A percentile compares a stretch with the other conserved stretches of the same genome.
phyloP scores from a whole-genome alignment of 2,113 vertebrate genomes.

The Ginglymostoma cirratum region DNA sequence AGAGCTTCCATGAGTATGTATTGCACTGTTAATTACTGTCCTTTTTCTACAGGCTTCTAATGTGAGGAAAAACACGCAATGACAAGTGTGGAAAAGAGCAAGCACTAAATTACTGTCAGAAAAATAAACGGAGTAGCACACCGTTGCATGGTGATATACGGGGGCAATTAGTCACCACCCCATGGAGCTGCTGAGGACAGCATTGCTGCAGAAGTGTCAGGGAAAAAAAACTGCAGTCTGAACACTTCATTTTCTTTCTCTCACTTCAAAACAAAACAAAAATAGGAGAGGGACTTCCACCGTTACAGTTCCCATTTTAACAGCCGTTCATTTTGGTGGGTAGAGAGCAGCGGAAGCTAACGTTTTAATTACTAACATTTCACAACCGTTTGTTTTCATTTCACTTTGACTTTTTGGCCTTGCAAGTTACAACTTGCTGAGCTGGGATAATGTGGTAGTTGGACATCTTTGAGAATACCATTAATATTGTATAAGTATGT shows the following conservation, averaged over 20 bases:
- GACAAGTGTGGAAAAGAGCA: conserved; percentile 99
- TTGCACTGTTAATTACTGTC: conserved; percentile 97
- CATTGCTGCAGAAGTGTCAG: conserved; percentile 62
- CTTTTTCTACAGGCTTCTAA: conserved; percentile 97
- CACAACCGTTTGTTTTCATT: not conserved
- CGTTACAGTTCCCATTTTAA: not conserved
- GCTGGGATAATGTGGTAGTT: not conserved
- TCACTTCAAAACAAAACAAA: conserved; percentile 50
- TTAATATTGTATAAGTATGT: not conserved
- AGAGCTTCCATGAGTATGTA: conserved; percentile 75
- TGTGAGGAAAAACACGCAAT: conserved; percentile 96
- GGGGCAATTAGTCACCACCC: conserved; percentile 99
- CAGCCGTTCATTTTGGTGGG: conserved; percentile 2
- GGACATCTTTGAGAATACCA: too few relatives aligned
- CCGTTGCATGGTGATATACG: conserved; percentile 88
- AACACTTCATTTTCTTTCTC: conserved; percentile 51
- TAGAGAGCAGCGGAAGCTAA: not conserved
- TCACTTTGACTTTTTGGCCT: not conserved
- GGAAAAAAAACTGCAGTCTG: conserved; percentile 42
- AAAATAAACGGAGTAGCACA: conserved; percentile 93
- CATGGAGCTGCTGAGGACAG: conserved; percentile 80
- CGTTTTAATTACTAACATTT: not conserved
- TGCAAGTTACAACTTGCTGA: not conserved
- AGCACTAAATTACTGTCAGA: conserved; percentile 99
- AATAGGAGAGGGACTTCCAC: conserved; percentile 42